Evolutionary conservation across 64 coral and sea anemone genomes (phyloP).

Genomic region (Acropora tenuis): DNA sequence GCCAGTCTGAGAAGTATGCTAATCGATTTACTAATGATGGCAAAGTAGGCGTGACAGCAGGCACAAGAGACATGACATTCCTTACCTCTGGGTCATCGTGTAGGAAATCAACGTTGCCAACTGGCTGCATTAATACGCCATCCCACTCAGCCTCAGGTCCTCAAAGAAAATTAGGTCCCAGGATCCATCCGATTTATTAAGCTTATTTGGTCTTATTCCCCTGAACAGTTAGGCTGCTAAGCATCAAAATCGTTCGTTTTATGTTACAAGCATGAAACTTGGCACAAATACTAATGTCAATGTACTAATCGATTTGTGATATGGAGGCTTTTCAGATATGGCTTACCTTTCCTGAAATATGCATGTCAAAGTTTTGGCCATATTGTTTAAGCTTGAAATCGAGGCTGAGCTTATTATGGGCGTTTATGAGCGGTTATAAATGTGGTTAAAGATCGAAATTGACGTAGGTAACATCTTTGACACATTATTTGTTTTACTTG

Average conservation of each 20-base stretch:
- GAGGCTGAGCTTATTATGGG: background rate
- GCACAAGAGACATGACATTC: too few relatives aligned
- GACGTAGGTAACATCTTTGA: background rate
- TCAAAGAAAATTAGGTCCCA: too few relatives aligned
- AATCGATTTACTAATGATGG: too few relatives aligned
- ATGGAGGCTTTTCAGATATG: background rate
- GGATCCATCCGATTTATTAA: too few relatives aligned
- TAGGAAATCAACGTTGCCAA: too few relatives aligned
- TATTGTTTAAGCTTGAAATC: background rate
- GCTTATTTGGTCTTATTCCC: too few relatives aligned
- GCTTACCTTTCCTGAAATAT: background rate
- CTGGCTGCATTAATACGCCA: too few relatives aligned
- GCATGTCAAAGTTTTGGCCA: background rate
- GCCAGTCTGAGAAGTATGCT: too few relatives aligned
- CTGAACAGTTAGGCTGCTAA: background rate
- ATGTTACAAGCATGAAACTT: slow-evolving; percentile 65
- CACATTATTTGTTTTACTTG: background rate
- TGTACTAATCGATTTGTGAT: background rate
- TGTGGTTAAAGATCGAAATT: background rate
- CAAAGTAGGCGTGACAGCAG: too few relatives aligned
- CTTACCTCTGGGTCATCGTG: too few relatives aligned
- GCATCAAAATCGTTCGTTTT: slow-evolving; percentile 45
- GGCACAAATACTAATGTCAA: slow-evolving; percentile 8
- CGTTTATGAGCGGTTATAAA: background rate
- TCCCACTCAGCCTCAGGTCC: too few relatives aligned